Percentiles rank a stretch among this genome's conserved stretches.
phyloP scores from a whole-genome alignment of 1,140 invertebrate species.

The Planococcus citri region DNA sequence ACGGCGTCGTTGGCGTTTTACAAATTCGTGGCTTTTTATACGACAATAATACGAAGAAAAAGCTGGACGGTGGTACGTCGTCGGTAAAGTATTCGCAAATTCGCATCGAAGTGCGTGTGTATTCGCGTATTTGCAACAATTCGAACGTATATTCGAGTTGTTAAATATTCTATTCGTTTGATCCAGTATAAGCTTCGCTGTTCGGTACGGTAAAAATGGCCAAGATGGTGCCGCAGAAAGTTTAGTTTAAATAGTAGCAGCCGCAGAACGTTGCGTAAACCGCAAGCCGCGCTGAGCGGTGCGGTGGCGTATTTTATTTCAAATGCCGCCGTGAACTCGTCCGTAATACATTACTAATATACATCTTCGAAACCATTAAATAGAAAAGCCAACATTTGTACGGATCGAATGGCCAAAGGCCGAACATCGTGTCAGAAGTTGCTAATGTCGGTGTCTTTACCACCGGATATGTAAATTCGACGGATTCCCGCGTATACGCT shows the following conservation, averaged over 20 bases:
- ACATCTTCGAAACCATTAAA: neutral
- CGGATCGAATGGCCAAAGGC: neutral
- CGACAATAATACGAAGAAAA: too few species aligned
- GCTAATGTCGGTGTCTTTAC: neutral
- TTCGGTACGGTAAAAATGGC: neutral
- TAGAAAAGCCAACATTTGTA: neutral
- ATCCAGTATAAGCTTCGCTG: too few species aligned
- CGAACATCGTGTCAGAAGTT: neutral
- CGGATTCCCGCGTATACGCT: neutral
- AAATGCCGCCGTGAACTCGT: neutral
- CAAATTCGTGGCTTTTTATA: too few species aligned
- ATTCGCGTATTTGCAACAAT: neutral
- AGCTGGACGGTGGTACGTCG: too few species aligned
- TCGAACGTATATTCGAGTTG: neutral
- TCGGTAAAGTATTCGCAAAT: too few species aligned
- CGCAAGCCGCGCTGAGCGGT: too few species aligned
- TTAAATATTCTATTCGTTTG: neutral
- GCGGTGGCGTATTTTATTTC: neutral
- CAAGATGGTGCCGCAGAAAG: neutral
- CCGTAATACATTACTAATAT: neutral
- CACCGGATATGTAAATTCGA: constrained; percentile 1
- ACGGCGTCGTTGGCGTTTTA: too few species aligned
- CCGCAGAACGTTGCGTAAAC: constrained; percentile 1
- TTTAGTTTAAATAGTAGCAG: neutral
- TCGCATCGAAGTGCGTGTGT: too few species aligned